Percentiles rank a stretch among this genome's conserved stretches.
Conservation (phyloP, 1,140 invertebrate genomes). For the Dinoponera quadriceps region DNA sequence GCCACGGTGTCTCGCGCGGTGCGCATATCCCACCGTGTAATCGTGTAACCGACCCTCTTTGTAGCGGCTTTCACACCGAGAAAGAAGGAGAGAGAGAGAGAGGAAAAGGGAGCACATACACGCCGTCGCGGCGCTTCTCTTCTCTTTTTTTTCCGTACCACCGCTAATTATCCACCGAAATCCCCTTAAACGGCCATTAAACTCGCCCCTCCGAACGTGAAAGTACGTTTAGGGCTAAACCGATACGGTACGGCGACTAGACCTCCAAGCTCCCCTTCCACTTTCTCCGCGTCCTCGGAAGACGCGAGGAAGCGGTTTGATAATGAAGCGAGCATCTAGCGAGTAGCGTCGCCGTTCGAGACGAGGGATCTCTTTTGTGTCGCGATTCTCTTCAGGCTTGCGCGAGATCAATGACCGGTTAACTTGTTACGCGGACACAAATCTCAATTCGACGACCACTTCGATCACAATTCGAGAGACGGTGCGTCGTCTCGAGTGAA, state of each 20-base stretch:
- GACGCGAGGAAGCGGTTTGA: constrained; percentile 53
- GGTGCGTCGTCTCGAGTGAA: background rate
- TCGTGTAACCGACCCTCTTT: constrained; percentile 81
- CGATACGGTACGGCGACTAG: constrained; percentile 62
- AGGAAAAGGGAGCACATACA: too few relatives aligned
- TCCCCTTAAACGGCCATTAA: constrained; percentile 81
- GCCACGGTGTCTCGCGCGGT: constrained; percentile 29
- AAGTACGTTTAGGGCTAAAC: constrained; percentile 74
- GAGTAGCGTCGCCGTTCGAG: constrained; percentile 26
- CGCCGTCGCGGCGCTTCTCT: constrained; percentile 45
- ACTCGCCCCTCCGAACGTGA: constrained; percentile 73
- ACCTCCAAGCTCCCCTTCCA: constrained; percentile 4
- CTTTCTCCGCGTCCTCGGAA: constrained; percentile 17
- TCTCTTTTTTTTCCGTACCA: constrained; percentile 54
- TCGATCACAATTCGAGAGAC: background rate
- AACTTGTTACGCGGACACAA: constrained; percentile 30
- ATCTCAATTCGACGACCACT: background rate
- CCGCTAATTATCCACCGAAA: constrained; percentile 79
- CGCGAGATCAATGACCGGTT: constrained; percentile 39
- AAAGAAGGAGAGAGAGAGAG: too few relatives aligned
- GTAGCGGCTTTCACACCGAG: constrained; percentile 72
- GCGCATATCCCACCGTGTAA: constrained; percentile 67
- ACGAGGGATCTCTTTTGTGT: constrained; percentile 30
- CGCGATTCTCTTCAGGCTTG: background rate
- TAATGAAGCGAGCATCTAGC: constrained; percentile 52